These are phyloP conservation scores for Idaea dimidiata DNA, from an alignment of 2,888 invertebrate species.

Conservation along the genomic window DNA sequence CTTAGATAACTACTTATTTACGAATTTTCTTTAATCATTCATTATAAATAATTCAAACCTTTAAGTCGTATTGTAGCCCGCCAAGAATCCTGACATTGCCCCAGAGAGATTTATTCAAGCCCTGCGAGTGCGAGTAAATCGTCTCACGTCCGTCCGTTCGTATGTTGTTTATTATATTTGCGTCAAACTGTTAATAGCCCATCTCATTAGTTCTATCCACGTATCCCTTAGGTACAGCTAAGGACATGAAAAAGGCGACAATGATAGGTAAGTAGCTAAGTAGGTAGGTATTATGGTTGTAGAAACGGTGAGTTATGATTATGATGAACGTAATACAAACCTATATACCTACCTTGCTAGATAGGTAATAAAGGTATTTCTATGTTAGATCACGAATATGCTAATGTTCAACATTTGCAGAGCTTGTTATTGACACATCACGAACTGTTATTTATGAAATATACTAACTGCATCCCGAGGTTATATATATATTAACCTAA, in stretches of 20 bases:
- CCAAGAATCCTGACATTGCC: slow-evolving; percentile 3
- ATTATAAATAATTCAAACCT: too few relatives aligned
- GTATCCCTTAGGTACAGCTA: slow-evolving; percentile 54
- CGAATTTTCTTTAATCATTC: too few relatives aligned
- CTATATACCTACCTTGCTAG: slow-evolving; percentile 23
- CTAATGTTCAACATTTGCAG: slow-evolving; percentile 50
- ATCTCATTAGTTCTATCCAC: slow-evolving; percentile 73
- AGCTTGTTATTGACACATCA: slow-evolving; percentile 46
- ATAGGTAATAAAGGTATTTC: slow-evolving; percentile 48
- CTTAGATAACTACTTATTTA: too few relatives aligned
- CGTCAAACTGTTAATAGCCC: slow-evolving; percentile 63
- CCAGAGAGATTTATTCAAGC: slow-evolving; percentile 15
- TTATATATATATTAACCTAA: too few relatives aligned
- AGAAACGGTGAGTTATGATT: slow-evolving; percentile 21
- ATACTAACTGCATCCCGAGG: background rate
- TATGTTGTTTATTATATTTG: slow-evolving; percentile 50
- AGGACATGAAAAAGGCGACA: slow-evolving; percentile 61
- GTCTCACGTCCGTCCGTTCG: slow-evolving; percentile 10
- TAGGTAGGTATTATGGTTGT: slow-evolving; percentile 19
- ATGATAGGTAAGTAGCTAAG: slow-evolving; percentile 27
- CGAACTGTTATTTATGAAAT: slow-evolving; percentile 35
- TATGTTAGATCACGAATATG: slow-evolving; percentile 57
- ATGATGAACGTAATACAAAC: slow-evolving; percentile 5
- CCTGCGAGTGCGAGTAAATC: slow-evolving; percentile 10
- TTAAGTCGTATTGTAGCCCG: background rate